Base-by-base conservation (phyloP, 2,888 invertebrate species). In the Platypus cylindrus region DNA sequence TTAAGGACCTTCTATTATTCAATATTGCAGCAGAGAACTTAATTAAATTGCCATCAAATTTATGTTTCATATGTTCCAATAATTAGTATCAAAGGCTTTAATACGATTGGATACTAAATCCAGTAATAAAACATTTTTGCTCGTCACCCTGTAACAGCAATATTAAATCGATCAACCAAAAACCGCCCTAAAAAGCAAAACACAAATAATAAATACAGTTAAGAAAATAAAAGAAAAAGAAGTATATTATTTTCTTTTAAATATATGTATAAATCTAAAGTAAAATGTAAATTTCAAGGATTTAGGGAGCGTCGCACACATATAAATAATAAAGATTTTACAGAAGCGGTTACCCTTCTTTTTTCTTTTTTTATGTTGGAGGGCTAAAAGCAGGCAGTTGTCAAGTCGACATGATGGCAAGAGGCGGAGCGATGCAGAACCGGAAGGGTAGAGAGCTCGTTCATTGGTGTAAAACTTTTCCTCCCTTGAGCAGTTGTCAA, bases 401-500 rank as follows among this genome's bases (percentile, higher is more conserved):
- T 45, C 51, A 56, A 54, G 50, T 53, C 51, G 55, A 59, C 62
- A 62, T 60, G 58, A 62, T 61, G 60, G 60, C 60, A 58, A 54
- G n/a, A n/a, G 63, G 63, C 60, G 63, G 51, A 49, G 57, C 51
- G 50, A 52, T 49, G 45, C 45, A 45, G 47, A 45, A 46, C 54
- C 55, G 55, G 58, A 56, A 56, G 56, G 57, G 56, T 45, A 51
- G 45, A 34, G 34, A 37, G 40, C 30, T 27, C 44, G 44, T 41
- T 41, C 48, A 62, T 63, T 62, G 62, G 63, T 48, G 44, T 47
- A 32, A 40, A 35, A 32, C 35, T 38, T 51, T 44, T 48, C 55
- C 59, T 56, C 60, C 60, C 53, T 50, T 50, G 45, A 52, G 52
- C 56, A 62, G 62, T 63, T 63, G 57, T 53, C 62, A 63, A 63